These are phyloP conservation scores for Lasioglossum figueresi DNA, from an alignment of 2,888 invertebrate genomes.

Conservation along the genomic window DNA sequence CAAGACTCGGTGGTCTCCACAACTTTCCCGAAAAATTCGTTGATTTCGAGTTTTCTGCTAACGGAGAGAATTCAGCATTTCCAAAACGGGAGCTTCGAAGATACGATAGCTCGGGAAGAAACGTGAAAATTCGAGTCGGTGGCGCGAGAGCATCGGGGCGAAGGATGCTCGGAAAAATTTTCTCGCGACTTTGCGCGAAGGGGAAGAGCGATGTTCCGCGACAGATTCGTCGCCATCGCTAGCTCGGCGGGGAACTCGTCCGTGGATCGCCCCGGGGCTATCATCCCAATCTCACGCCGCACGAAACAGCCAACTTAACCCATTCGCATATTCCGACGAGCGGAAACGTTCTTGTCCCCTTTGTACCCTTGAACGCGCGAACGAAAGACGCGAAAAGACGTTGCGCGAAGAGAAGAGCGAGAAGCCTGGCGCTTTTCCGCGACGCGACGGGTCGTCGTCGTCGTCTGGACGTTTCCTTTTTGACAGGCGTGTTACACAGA, in stretches of 20 bases:
- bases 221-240: slow-evolving; percentile 46
- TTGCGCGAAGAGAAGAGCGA: background rate
- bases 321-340: slow-evolving; percentile 53
- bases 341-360: slow-evolving; percentile 62
- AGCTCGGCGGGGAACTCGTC: slow-evolving; percentile 75
- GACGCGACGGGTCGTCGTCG: background rate
- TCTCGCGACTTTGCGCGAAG: background rate
- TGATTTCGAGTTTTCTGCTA: background rate
- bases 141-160: background rate
- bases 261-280: slow-evolving; percentile 77
- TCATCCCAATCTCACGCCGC: slow-evolving; percentile 81
- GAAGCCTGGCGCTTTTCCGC: slow-evolving; percentile 18
- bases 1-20: too few relatives aligned
- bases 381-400: slow-evolving; percentile 15
- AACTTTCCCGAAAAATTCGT: too few relatives aligned
- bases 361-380: slow-evolving; percentile 53
- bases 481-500: background rate
- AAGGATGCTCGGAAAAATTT: background rate
- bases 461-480: slow-evolving; percentile 37
- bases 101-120: background rate
- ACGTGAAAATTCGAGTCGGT: background rate
- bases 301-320: slow-evolving; percentile 69
- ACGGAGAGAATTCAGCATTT: background rate
- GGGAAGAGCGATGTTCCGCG: background rate
- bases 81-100: background rate